Percentiles rank a stretch among this genome's conserved stretches.
Conservation (phyloP, 2,113 vertebrate species). For the Anarhynchus alexandrinus region DNA sequence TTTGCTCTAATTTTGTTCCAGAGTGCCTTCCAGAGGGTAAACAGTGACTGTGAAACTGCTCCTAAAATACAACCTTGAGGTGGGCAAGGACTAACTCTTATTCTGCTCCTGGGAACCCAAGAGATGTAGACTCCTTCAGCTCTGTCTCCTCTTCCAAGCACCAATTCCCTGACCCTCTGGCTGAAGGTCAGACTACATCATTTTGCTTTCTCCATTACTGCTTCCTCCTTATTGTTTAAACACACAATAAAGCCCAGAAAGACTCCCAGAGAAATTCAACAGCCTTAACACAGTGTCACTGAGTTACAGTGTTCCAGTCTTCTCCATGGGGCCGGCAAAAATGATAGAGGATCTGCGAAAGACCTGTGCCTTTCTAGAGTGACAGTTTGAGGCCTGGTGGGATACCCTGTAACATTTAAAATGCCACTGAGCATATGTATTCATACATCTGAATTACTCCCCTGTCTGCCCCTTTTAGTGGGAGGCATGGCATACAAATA, state of each 20-base stretch:
- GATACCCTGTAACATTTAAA: not conserved
- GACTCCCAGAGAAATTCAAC: not conserved
- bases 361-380: not conserved
- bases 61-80: not conserved
- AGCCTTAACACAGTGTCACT: not conserved
- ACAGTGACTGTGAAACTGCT: not conserved
- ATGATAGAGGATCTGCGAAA: not conserved
- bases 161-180: not conserved
- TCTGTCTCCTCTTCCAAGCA: not conserved
- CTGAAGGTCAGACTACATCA: not conserved
- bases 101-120: not conserved
- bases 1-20: not conserved
- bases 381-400: not conserved
- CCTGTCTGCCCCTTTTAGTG: not conserved
- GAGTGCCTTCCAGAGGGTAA: not conserved
- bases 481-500: not conserved
- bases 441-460: not conserved
- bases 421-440: not conserved
- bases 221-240: not conserved
- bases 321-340: not conserved
- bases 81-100: not conserved
- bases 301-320: not conserved
- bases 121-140: not conserved
- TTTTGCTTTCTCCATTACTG: not conserved
- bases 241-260: not conserved